Evolutionary conservation across 2,113 vertebrate species (phyloP), one percentile per base, ranked within the genome.

Genomic region (Aix galericulata): DNA sequence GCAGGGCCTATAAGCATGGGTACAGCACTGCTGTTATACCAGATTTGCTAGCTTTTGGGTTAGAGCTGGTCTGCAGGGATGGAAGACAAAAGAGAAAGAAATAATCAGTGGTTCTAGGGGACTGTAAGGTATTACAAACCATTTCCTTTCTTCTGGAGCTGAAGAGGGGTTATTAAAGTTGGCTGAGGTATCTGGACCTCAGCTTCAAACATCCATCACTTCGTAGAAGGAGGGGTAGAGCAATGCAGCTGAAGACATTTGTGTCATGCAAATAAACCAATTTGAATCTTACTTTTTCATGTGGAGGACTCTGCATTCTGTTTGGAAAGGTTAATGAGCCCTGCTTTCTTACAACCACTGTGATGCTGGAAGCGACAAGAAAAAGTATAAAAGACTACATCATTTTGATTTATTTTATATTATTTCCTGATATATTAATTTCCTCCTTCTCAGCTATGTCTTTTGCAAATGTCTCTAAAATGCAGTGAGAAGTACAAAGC

Each of bases 111-210:
- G 42, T 22, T 68, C 48, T 76, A 48, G 40, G n/a, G 36, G 52
- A 82, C 50, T 77, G 89, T 3, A 88, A 42, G 29, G 21, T 81
- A 40, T 59, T 68, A 32, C 20, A 85, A 71, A 36, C 17, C 7
- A 50, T 95, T 93, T 93, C 17, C 71, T 80, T 82, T 93, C n/a
- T 96, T 85, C 89, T 94, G 88, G 75, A 94, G 69, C 36, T 66
- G 9, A 92, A 78, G n/a, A 86, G 29, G 12, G n/a, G 2, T 93
- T 82, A 71, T 93, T 93, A 67, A 82, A 88, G 21, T 52, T 59
- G 36, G 32, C 82, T 85, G 79, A 93, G 52, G 66, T 88, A 75
- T 74, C 60, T 73, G 82, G 73, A 90, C 60, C 64, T 90, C 53
- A 81, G 69, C 74, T 92, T 94, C 77, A 84, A 92, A 64, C 31